These are phyloP conservation scores for Eupeodes latifasciatus DNA, from an alignment of 2,888 invertebrate species.

Conservation along the genomic window DNA sequence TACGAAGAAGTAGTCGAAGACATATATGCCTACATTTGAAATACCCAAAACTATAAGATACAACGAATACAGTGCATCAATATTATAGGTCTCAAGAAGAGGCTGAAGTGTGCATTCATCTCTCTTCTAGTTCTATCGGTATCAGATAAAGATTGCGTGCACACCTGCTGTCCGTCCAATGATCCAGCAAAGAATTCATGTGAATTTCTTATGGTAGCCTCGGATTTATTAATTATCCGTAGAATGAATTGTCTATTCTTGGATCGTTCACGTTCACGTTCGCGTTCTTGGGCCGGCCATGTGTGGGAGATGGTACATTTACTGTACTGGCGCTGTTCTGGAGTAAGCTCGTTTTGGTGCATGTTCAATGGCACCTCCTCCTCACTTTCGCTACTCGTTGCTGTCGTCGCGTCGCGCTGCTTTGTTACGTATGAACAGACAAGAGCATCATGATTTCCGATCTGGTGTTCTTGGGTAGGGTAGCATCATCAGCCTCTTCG, in stretches of 20 bases:
- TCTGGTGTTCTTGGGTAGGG: slow-evolving; percentile 61
- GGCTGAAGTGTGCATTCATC: slow-evolving; percentile 44
- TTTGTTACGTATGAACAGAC: slow-evolving; percentile 37
- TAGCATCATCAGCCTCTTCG: slow-evolving; percentile 47
- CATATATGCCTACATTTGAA: slow-evolving; percentile 20
- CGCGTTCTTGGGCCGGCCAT: background rate
- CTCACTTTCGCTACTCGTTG: slow-evolving; percentile 68
- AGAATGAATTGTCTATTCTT: slow-evolving; percentile 63
- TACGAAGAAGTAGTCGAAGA: slow-evolving; percentile 10
- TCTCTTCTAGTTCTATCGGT: slow-evolving; percentile 3
- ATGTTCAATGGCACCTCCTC: slow-evolving; percentile 74
- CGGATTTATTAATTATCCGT: slow-evolving; percentile 63
- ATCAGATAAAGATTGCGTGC: slow-evolving; percentile 73
- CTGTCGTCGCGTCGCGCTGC: slow-evolving; percentile 33
- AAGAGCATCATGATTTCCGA: slow-evolving; percentile 59
- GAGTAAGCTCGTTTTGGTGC: slow-evolving; percentile 59
- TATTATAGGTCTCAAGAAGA: slow-evolving; percentile 25
- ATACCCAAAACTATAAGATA: slow-evolving; percentile 48
- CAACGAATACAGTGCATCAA: slow-evolving; percentile 27
- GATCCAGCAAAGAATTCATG: slow-evolving; percentile 41
- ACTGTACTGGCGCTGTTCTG: slow-evolving; percentile 61
- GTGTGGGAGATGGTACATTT: slow-evolving; percentile 65
- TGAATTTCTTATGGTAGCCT: slow-evolving; percentile 45
- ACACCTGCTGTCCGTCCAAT: slow-evolving; percentile 66
- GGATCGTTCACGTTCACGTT: slow-evolving; percentile 4